phyloP scores from a whole-genome alignment of 1,140 invertebrate species.

The Magallana gigas region DNA sequence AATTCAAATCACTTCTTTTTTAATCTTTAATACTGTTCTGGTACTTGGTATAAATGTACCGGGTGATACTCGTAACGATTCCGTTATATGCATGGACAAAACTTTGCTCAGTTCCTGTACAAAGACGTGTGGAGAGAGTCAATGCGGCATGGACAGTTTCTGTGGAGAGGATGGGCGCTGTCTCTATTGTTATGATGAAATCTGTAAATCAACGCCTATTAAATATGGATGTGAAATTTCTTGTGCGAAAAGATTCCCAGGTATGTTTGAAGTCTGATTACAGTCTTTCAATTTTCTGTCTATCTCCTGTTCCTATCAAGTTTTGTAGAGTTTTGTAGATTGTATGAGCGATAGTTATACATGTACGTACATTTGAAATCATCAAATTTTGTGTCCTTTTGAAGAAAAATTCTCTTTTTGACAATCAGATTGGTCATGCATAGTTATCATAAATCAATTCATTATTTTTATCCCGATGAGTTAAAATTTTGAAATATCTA shows the following conservation, averaged over 20 bases:
- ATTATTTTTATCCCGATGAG: no score
- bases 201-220: background rate
- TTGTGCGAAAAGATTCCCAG: background rate
- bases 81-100: background rate
- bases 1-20: no score
- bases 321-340: background rate
- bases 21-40: no score
- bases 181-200: background rate
- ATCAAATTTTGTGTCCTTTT: background rate
- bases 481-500: no score
- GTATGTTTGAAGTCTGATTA: background rate
- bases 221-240: background rate
- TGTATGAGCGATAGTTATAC: background rate
- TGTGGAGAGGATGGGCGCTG: background rate
- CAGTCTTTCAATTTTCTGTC: no score
- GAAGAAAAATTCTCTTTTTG: background rate
- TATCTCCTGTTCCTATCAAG: no score
- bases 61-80: no score
- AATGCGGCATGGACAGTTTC: background rate
- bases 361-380: background rate
- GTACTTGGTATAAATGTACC: no score
- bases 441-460: no score
- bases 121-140: background rate
- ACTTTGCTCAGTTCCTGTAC: background rate
- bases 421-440: no score